These are phyloP conservation scores for Pterophyllum scalare DNA, from an alignment of 2,113 vertebrate genomes.

Conservation along the genomic window DNA sequence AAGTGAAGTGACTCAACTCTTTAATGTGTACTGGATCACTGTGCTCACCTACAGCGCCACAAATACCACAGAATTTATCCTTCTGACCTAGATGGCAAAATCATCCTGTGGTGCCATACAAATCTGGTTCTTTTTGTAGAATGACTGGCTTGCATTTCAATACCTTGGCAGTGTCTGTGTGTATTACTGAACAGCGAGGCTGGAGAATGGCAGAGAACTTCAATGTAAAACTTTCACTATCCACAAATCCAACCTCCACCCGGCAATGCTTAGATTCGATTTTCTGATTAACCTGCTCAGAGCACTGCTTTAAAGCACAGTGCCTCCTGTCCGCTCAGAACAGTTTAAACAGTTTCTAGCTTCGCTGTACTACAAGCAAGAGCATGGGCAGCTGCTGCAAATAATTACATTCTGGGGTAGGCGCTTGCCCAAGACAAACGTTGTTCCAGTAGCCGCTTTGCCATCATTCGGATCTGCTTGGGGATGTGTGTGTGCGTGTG, in stretches of 20 bases:
- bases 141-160: conserved; percentile 36
- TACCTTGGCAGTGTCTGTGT: not conserved
- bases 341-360: conserved; percentile 72
- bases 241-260: conserved; percentile 43
- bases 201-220: conserved; percentile 14
- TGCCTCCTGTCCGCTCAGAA: conserved; percentile 41
- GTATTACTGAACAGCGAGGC: conserved; percentile 1
- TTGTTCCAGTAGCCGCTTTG: conserved; percentile 77
- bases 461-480: conserved; percentile 58
- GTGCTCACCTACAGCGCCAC: conserved; percentile 5
- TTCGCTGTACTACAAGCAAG: conserved; percentile 75
- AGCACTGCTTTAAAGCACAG: conserved; percentile 21
- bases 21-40: not conserved
- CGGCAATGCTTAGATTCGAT: conserved; percentile 32
- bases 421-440: conserved; percentile 79
- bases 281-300: conserved; percentile 43
- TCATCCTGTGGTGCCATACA: conserved; percentile 30
- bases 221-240: conserved; percentile 5
- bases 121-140: conserved; percentile 35
- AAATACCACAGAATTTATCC: conserved; percentile 22
- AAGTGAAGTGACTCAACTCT: not conserved
- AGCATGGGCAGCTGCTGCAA: conserved; percentile 78
- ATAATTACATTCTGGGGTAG: conserved; percentile 73
- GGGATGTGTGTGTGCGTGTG: conserved; percentile 13
- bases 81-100: conserved; percentile 30